Conservation (phyloP, 1,140 invertebrate genomes). For the Brachionus sp. region DNA sequence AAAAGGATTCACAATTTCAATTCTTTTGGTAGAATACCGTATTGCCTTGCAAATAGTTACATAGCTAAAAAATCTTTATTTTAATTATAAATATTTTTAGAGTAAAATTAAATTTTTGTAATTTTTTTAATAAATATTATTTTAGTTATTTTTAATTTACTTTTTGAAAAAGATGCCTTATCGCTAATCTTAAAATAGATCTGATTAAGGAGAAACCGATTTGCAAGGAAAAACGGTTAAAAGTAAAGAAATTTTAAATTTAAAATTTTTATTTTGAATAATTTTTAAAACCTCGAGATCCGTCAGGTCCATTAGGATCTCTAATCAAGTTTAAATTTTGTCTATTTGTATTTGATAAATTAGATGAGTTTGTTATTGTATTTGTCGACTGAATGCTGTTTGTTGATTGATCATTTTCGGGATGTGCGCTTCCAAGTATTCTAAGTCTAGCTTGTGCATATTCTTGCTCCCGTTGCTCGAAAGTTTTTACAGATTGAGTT, state of each 20-base stretch:
- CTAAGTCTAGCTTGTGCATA: constrained; percentile 38
- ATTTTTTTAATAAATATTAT: too few relatives aligned
- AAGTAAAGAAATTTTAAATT: not conserved
- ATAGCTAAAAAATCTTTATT: too few relatives aligned
- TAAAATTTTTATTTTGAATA: not conserved
- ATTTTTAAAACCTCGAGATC: constrained; percentile 7
- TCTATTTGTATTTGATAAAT: constrained; percentile 10
- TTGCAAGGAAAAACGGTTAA: not conserved
- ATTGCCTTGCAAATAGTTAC: not conserved
- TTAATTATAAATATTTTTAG: not conserved
- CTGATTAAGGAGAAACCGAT: too few relatives aligned
- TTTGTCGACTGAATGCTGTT: not conserved
- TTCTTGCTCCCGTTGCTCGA: constrained; percentile 44
- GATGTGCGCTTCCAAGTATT: constrained; percentile 38
- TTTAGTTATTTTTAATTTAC: too few relatives aligned
- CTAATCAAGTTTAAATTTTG: constrained; percentile 15
- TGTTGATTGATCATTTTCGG: not conserved
- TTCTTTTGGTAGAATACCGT: not conserved
- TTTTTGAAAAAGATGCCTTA: too few relatives aligned
- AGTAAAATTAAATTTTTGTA: not conserved
- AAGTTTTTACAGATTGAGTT: constrained; percentile 23
- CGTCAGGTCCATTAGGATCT: constrained; percentile 18
- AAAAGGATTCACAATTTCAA: too few relatives aligned
- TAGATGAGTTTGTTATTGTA: not conserved
- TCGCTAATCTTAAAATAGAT: too few relatives aligned